phyloP scores from a whole-genome alignment of 2,113 vertebrate genomes.

The Bujurquina vittata region DNA sequence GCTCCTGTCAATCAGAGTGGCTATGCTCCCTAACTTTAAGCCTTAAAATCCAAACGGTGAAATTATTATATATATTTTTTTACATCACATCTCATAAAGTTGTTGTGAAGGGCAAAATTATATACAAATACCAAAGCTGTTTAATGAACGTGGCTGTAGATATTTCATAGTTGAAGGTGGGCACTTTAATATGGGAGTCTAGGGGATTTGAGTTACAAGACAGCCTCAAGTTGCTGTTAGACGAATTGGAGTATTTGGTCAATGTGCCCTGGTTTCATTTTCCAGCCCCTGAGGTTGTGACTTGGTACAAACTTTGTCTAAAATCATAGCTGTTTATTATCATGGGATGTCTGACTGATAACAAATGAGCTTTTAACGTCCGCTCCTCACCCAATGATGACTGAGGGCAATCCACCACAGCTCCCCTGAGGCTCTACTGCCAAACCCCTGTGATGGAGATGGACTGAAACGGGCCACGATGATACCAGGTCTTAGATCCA shows the following conservation, averaged over 20 bases:
- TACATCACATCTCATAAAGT: not conserved
- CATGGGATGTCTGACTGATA: not conserved
- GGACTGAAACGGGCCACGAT: constrained; percentile 38
- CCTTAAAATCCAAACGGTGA: too few species aligned
- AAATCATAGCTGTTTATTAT: not conserved
- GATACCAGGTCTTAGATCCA: constrained; percentile 51
- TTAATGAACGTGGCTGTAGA: not conserved
- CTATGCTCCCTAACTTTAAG: too few species aligned
- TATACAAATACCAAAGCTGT: not conserved
- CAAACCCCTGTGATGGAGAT: constrained; percentile 41
- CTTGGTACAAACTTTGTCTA: not conserved
- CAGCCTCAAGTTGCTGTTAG: too few species aligned
- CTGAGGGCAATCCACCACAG: not conserved
- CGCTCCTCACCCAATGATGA: not conserved
- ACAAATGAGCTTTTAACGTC: constrained; percentile 26
- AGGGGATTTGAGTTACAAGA: not conserved
- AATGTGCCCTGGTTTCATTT: not conserved
- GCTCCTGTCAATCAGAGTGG: too few species aligned
- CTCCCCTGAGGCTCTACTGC: constrained; percentile 24
- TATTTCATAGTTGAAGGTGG: not conserved
- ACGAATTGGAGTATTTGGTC: not conserved
- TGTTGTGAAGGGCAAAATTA: not conserved
- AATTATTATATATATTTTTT: too few species aligned
- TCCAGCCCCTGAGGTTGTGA: not conserved
- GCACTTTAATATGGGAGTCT: not conserved